Conservation (phyloP, 2,888 invertebrate genomes). For the Busseola fusca region DNA sequence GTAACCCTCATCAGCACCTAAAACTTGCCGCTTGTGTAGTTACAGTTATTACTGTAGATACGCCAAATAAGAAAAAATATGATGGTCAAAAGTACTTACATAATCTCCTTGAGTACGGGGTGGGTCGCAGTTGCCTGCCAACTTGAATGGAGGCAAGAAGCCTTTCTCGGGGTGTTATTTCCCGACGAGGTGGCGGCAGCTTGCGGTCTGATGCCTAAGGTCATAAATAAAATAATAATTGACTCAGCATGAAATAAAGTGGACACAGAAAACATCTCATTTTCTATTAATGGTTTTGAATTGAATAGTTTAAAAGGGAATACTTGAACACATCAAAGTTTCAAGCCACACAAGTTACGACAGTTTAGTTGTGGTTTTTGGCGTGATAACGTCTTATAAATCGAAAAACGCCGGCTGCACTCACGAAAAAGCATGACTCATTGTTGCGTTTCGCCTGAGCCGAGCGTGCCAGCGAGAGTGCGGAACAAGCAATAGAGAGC, state of each 20-base stretch:
- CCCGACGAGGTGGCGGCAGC: constrained; percentile 92
- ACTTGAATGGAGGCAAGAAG: constrained; percentile 95
- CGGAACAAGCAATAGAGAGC: too few species aligned
- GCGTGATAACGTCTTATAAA: too few species aligned
- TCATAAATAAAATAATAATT: constrained; percentile 30
- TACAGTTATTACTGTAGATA: not conserved
- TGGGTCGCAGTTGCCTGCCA: constrained; percentile 92
- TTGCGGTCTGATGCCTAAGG: constrained; percentile 94
- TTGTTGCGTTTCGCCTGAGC: too few species aligned
- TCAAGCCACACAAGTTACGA: not conserved
- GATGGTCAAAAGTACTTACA: constrained; percentile 80
- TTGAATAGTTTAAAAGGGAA: not conserved
- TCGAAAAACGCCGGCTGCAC: too few species aligned
- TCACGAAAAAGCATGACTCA: too few species aligned
- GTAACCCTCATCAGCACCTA: not conserved
- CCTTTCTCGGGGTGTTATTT: constrained; percentile 94
- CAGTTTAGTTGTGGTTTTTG: not conserved
- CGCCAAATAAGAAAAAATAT: not conserved
- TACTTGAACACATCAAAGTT: not conserved
- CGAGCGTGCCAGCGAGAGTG: too few species aligned
- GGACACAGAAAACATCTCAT: not conserved
- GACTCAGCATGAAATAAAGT: not conserved
- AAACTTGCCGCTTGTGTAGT: not conserved
- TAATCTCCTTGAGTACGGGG: constrained; percentile 86
- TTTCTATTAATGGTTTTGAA: not conserved